phyloP scores from a whole-genome alignment of 2,888 invertebrate genomes.

The Limnephilus rhombicus region DNA sequence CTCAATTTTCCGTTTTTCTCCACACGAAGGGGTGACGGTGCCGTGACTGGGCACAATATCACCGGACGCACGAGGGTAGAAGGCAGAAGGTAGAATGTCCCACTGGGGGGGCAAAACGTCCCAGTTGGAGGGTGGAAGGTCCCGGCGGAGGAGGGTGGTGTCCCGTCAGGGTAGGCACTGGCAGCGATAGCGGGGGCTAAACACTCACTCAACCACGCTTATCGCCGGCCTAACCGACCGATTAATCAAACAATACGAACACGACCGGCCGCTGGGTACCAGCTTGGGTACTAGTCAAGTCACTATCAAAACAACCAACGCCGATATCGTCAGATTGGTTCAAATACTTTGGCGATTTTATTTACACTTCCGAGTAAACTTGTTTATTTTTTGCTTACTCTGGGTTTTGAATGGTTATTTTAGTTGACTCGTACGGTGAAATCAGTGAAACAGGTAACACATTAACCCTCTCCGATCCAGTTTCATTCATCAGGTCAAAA shows the following conservation, averaged over 20 bases:
- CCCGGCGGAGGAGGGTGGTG: neutral
- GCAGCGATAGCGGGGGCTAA: constrained; percentile 43
- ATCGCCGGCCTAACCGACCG: constrained; percentile 52
- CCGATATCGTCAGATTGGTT: constrained; percentile 39
- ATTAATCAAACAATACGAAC: constrained; percentile 58
- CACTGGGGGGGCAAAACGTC: constrained; percentile 8
- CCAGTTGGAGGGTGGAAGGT: neutral
- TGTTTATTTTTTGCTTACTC: neutral
- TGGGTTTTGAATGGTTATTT: neutral
- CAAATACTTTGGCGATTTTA: neutral
- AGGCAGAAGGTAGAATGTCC: constrained; percentile 41
- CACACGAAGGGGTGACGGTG: neutral
- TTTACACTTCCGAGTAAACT: neutral
- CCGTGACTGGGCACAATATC: constrained; percentile 21
- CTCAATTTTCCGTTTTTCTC: constrained; percentile 32
- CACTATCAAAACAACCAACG: neutral
- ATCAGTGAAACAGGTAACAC: neutral
- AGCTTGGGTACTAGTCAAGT: neutral
- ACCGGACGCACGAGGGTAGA: constrained; percentile 26
- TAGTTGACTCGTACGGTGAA: neutral
- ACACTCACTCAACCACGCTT: constrained; percentile 53
- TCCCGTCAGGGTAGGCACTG: constrained; percentile 10
- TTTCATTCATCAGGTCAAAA: neutral
- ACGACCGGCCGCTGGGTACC: constrained; percentile 12
- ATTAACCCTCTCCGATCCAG: neutral